phyloP scores from a whole-genome alignment of 1,140 invertebrate species.

The Copidosoma floridanum region DNA sequence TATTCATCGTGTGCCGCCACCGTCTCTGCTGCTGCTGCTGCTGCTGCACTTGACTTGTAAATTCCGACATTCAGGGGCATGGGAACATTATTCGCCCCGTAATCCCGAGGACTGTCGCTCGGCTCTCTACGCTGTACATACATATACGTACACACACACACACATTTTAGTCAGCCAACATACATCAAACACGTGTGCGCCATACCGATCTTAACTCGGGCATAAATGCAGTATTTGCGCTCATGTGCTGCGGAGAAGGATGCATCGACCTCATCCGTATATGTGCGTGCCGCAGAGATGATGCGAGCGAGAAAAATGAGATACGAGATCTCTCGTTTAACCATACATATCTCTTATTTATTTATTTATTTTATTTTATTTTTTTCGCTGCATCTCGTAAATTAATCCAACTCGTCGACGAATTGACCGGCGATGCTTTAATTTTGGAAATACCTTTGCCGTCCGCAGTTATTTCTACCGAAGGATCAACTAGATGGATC shows the following conservation, averaged over 20 bases:
- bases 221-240: too few relatives aligned
- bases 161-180: too few relatives aligned
- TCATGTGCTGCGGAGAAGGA: background rate
- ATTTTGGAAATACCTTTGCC: too few relatives aligned
- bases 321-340: too few relatives aligned
- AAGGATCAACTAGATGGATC: too few relatives aligned
- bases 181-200: background rate
- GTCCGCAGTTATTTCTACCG: too few relatives aligned
- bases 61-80: conserved; percentile 12
- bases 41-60: conserved; percentile 12
- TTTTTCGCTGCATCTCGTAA: conserved; percentile 15
- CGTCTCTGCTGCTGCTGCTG: too few relatives aligned
- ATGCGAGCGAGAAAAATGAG: too few relatives aligned
- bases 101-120: conserved; percentile 8
- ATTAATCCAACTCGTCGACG: conserved; percentile 1
- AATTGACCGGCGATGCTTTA: background rate
- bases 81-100: conserved; percentile 12
- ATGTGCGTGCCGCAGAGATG: background rate
- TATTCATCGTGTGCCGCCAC: background rate
- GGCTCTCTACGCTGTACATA: background rate
- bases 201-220: conserved; percentile 14
- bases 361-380: too few relatives aligned
- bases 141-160: too few relatives aligned
- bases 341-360: too few relatives aligned
- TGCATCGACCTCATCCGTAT: background rate